Evolutionary conservation across 2,113 vertebrate genomes (phyloP), one percentile per base, ranked within the genome.

Genomic region (Danio rerio): DNA sequence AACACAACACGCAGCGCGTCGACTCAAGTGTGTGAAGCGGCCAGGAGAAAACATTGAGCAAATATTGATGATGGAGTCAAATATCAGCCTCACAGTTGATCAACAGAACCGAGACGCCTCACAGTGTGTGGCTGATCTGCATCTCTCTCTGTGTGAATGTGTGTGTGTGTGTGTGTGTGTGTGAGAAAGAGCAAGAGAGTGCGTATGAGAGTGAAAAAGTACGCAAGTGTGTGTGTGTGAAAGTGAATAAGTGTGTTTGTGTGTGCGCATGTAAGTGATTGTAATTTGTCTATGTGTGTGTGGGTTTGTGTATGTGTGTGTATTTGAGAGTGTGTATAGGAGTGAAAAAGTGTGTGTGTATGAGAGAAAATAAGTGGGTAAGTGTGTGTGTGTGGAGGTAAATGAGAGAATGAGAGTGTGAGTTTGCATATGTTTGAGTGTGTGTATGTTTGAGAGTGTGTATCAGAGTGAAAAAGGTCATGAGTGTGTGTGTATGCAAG

Each of bases 31-130:
- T 53, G 47, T 31, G 61, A 40, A 16, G 13, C 0, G 5, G 5
- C 49, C 45, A 53, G 0, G 1, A 0, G 63, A 68, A 40, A 68
- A n/a, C 5, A n/a, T 31, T 31, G 31, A 70, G 69, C 4, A 13
- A 76, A 76, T 47, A 61, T 63, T 77, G 74, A 77, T 9, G 7
- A 3, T 40, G 49, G 74, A 77, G 59, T 50, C 58, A 62, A 42
- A 62, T 50, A 58, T 74, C 42, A 13, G 65, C 63, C 20, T 52
- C 7, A 12, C 5, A 11, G 21, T 50, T 31, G 47, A 72, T 72
- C 21, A 55, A 55, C 52, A 9, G 5, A 11, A 73, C 40, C 31
- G 2, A 40, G 65, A 68, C 5, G 3, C 63, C 42, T 66, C 15
- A 4, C 31, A 40, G 62, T 4, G 62, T 42, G 5, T 16, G 40